These are phyloP conservation scores for Aldabrachelys gigantea DNA, from an alignment of 2,113 vertebrate genomes.

Conservation along the genomic window DNA sequence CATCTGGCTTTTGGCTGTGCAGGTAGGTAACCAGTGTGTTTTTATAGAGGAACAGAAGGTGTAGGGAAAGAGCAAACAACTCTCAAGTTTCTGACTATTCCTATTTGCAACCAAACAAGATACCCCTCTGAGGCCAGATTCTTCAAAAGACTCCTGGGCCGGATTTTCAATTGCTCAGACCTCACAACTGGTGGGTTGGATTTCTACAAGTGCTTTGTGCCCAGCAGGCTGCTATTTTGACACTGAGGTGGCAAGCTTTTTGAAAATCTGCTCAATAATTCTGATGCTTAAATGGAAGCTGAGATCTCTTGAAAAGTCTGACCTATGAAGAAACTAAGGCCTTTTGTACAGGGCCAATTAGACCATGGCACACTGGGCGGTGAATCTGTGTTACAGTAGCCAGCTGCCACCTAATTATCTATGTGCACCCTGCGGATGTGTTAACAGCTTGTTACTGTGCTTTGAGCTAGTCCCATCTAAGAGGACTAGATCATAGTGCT, in stretches of 20 bases:
- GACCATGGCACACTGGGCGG: not conserved
- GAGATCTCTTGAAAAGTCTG: not conserved
- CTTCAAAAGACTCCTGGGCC: not conserved
- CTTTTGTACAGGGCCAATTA: not conserved
- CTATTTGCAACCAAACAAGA: not conserved
- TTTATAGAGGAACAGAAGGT: not conserved
- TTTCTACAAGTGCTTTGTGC: not conserved
- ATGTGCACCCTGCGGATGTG: not conserved
- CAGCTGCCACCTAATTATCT: not conserved
- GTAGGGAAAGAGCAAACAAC: not conserved
- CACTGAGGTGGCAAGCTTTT: not conserved
- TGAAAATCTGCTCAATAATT: not conserved
- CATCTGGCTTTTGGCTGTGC: slow-evolving; percentile 98
- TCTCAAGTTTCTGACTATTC: not conserved
- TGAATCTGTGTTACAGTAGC: not conserved
- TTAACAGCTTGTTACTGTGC: not conserved
- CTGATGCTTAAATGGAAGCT: not conserved
- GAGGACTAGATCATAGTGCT: not conserved
- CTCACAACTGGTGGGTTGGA: not conserved
- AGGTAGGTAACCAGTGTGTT: slow-evolving; percentile 81
- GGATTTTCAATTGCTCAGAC: not conserved
- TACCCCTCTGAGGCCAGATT: not conserved
- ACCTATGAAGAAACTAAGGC: not conserved
- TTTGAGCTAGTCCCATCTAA: not conserved
- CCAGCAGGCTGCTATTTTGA: not conserved